phyloP scores from a whole-genome alignment of 2,888 invertebrate genomes.

The Epistrophella euchroma region DNA sequence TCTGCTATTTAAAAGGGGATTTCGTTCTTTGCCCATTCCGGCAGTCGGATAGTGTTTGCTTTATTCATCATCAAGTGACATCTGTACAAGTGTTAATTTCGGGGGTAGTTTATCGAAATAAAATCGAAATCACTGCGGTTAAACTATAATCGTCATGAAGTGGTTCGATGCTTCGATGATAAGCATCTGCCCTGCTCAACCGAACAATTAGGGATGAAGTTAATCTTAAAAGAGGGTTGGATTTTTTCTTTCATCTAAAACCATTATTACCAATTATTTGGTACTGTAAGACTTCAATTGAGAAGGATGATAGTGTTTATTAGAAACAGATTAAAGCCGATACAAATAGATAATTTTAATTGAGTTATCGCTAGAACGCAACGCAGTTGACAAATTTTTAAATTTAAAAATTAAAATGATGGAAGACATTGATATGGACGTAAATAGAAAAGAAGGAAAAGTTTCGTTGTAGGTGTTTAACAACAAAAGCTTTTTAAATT shows the following conservation, averaged over 20 bases:
- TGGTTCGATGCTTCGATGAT: constrained; percentile 47
- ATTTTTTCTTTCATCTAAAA: not conserved
- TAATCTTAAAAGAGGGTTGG: constrained; percentile 59
- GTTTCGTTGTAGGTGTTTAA: too few species aligned
- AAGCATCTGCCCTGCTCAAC: constrained; percentile 70
- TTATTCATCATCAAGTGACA: constrained; percentile 66
- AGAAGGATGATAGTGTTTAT: constrained; percentile 59
- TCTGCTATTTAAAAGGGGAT: constrained; percentile 68
- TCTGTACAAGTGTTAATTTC: constrained; percentile 70
- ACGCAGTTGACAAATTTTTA: not conserved
- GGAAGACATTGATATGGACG: too few species aligned
- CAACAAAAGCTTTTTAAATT: too few species aligned
- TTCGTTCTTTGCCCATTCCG: constrained; percentile 16
- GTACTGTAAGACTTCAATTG: constrained; percentile 28
- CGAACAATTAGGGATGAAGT: constrained; percentile 68
- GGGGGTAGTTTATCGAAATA: constrained; percentile 21
- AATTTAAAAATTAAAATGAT: not conserved
- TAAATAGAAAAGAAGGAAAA: too few species aligned
- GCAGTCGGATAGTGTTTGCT: constrained; percentile 39
- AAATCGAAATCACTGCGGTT: constrained; percentile 17
- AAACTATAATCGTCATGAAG: not conserved
- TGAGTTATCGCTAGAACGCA: constrained; percentile 31
- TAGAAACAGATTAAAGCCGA: constrained; percentile 55
- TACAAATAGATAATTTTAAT: constrained; percentile 51
- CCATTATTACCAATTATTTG: constrained; percentile 52